A percentile compares a stretch with the other conserved stretches of the same genome.
Evolutionary conservation across 2,113 vertebrate species (phyloP).

Genomic region (Nibea coibor): DNA sequence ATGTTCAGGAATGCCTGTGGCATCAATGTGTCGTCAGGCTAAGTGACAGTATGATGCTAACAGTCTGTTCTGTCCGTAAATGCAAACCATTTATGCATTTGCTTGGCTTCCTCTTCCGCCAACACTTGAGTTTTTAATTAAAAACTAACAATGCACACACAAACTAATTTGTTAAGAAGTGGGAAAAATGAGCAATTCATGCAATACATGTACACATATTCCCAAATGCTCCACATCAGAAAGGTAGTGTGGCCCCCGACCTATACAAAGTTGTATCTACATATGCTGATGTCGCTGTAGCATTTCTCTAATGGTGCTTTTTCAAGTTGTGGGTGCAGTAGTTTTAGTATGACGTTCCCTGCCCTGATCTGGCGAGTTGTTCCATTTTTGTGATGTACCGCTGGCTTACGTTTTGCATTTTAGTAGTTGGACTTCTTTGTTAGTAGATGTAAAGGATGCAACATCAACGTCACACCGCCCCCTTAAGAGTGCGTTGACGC

Average conservation of each 20-base stretch:
- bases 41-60: conserved; percentile 24
- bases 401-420: conserved; percentile 17
- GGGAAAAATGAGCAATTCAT: background rate
- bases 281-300: conserved; percentile 34
- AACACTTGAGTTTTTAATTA: background rate
- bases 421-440: conserved; percentile 18
- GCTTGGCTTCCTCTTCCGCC: background rate
- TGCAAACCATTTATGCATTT: conserved; percentile 15
- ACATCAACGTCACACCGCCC: background rate
- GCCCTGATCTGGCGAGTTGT: conserved; percentile 8
- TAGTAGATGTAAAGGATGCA: conserved; percentile 22
- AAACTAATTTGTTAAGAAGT: background rate
- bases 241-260: background rate
- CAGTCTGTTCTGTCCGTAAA: conserved; percentile 3
- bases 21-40: conserved; percentile 28
- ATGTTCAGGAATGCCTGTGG: conserved; percentile 25
- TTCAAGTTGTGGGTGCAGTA: background rate
- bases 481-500: conserved; percentile 21
- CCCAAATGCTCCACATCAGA: conserved; percentile 17
- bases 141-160: background rate
- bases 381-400: background rate
- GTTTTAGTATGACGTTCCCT: background rate
- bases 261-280: conserved; percentile 14
- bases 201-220: conserved; percentile 24
- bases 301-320: background rate